These are phyloP conservation scores for Romanogobio albipinnatus DNA, from an alignment of 2,113 vertebrate species.

Conservation along the genomic window DNA sequence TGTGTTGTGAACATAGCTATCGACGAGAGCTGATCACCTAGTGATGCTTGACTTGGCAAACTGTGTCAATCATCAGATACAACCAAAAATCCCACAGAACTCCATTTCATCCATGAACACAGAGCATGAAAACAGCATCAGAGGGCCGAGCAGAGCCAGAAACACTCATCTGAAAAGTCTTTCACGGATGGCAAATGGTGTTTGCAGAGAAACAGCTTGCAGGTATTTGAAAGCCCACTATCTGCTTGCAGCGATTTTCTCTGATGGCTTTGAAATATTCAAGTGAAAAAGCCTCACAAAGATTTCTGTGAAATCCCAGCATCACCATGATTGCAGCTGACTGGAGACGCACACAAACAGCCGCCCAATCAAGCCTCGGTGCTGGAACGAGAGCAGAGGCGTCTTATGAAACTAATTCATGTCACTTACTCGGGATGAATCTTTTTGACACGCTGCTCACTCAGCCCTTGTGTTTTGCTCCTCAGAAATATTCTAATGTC, in stretches of 20 bases:
- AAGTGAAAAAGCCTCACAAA: neutral
- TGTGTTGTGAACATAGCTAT: neutral
- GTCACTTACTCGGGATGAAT: neutral
- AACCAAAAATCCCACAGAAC: neutral
- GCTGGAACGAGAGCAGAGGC: neutral
- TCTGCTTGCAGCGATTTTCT: constrained; percentile 14
- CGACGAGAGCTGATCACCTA: neutral
- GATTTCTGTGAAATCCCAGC: constrained; percentile 27
- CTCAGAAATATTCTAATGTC: neutral
- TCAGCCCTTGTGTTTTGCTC: neutral
- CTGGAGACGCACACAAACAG: neutral
- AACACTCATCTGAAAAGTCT: neutral
- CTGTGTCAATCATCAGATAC: neutral
- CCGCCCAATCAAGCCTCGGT: too few species aligned
- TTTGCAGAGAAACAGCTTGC: constrained; percentile 26
- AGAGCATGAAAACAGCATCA: neutral
- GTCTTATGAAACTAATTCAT: neutral
- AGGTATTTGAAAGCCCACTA: constrained; percentile 27
- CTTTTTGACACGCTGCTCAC: neutral
- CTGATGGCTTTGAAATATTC: constrained; percentile 32
- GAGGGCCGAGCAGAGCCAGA: neutral
- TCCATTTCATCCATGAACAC: neutral
- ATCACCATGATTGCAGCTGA: neutral
- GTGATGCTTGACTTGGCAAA: constrained; percentile 2
- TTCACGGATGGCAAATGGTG: constrained; percentile 3